Evolutionary conservation across 2,113 vertebrate species (phyloP).

Genomic region (Lanius ludovicianus): DNA sequence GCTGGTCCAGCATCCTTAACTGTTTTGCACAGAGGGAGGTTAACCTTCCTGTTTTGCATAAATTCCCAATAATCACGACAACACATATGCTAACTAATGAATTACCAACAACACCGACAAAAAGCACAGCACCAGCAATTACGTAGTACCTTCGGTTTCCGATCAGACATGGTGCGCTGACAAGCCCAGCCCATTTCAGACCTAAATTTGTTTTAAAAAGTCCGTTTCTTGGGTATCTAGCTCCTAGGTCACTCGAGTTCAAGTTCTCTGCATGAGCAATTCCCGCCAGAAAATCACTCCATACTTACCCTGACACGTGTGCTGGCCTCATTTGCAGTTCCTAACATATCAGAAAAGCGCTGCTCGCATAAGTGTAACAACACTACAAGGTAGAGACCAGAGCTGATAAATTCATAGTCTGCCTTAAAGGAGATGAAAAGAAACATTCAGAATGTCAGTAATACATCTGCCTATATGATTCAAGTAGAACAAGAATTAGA

Average conservation of each 20-base stretch:
- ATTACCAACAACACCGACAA: background rate
- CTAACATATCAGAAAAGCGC: slow-evolving; percentile 95
- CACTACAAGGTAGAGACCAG: slow-evolving; percentile 95
- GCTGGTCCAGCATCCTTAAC: background rate
- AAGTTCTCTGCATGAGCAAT: background rate
- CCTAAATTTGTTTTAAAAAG: background rate
- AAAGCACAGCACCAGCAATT: background rate
- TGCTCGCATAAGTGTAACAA: slow-evolving; percentile 95
- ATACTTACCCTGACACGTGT: slow-evolving; percentile 88
- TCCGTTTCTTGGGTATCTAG: background rate
- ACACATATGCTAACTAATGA: background rate
- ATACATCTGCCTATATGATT: background rate
- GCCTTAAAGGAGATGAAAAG: slow-evolving; percentile 77
- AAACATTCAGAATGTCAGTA: slow-evolving; percentile 14
- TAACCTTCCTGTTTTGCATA: background rate
- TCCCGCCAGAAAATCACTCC: background rate
- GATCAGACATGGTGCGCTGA: background rate
- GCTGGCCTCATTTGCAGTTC: slow-evolving; percentile 87
- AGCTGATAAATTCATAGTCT: slow-evolving; percentile 97
- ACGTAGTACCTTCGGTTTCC: background rate
- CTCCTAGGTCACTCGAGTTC: background rate
- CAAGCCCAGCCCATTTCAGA: background rate
- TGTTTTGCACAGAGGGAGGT: background rate
- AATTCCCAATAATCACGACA: background rate
- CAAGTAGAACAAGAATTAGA: background rate